phyloP scores from a whole-genome alignment of 2,888 invertebrate genomes.

The Pseudococcus jackbeardsleyi region DNA sequence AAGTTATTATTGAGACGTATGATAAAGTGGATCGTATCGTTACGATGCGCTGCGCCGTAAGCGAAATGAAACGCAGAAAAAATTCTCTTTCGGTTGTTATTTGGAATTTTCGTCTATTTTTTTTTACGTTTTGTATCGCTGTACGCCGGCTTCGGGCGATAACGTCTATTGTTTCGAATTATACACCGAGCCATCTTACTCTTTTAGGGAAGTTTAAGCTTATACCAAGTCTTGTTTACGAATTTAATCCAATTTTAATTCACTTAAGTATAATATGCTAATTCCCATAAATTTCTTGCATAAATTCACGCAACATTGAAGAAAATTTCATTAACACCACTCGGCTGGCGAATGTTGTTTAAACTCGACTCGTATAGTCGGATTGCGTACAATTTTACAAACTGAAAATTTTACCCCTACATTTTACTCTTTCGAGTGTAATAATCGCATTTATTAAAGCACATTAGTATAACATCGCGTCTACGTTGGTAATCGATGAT shows the following conservation, averaged over 20 bases:
- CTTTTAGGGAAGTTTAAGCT: constrained; percentile 1
- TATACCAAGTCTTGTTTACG: constrained; percentile 17
- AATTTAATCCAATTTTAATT: constrained; percentile 35
- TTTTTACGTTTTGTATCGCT: not conserved
- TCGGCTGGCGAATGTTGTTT: constrained; percentile 8
- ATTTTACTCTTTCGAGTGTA: constrained; percentile 20
- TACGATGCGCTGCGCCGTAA: not conserved
- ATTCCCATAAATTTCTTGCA: constrained; percentile 9
- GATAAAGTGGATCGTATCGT: not conserved
- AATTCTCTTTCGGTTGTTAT: not conserved
- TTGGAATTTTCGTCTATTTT: not conserved
- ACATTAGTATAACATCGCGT: not conserved
- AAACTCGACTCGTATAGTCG: not conserved
- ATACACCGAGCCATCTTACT: not conserved
- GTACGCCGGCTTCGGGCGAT: not conserved
- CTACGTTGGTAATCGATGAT: not conserved
- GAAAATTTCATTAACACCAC: constrained; percentile 22
- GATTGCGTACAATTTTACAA: constrained; percentile 8
- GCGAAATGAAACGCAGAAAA: not conserved
- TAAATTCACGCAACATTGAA: constrained; percentile 30
- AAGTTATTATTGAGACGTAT: not conserved
- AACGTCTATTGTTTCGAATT: constrained; percentile 17
- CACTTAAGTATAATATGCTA: constrained; percentile 26
- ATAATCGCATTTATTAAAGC: constrained; percentile 43
- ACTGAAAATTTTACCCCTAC: not conserved